Conservation (phyloP, 2,888 invertebrate genomes). For the Lamproptera curius region DNA sequence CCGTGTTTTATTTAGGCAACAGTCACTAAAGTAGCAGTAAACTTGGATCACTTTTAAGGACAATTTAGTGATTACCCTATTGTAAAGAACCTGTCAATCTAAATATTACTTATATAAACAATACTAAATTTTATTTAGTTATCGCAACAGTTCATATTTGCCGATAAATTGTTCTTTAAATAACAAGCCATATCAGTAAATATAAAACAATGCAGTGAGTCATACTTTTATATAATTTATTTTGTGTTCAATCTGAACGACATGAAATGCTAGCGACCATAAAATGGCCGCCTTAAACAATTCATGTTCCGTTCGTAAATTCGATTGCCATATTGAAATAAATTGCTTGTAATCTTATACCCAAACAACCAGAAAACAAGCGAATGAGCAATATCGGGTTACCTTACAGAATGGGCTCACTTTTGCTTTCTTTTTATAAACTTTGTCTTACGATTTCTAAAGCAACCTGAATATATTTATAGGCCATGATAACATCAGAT, state of each 20-base stretch:
- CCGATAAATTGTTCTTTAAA: too few relatives aligned
- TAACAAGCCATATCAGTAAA: too few relatives aligned
- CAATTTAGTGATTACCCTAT: too few relatives aligned
- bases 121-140: too few relatives aligned
- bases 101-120: too few relatives aligned
- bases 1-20: too few relatives aligned
- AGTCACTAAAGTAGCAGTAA: too few relatives aligned
- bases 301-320: conserved; percentile 58
- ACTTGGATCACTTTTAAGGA: too few relatives aligned
- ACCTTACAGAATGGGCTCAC: conserved; percentile 57
- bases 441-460: conserved; percentile 40
- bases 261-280: conserved; percentile 47
- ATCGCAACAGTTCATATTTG: too few relatives aligned
- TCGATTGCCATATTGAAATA: conserved; percentile 72
- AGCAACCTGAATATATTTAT: conserved; percentile 50
- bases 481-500: conserved; percentile 31
- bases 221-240: background rate
- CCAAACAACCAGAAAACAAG: conserved; percentile 73
- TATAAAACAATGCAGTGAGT: background rate
- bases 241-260: conserved; percentile 34
- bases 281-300: conserved; percentile 54
- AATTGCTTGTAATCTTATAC: conserved; percentile 77
- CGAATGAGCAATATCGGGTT: conserved; percentile 74
- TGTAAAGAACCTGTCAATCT: too few relatives aligned
- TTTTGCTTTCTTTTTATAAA: conserved; percentile 54